Evolutionary conservation across 1,140 invertebrate genomes (phyloP).

Genomic region (Oppia nitens): DNA sequence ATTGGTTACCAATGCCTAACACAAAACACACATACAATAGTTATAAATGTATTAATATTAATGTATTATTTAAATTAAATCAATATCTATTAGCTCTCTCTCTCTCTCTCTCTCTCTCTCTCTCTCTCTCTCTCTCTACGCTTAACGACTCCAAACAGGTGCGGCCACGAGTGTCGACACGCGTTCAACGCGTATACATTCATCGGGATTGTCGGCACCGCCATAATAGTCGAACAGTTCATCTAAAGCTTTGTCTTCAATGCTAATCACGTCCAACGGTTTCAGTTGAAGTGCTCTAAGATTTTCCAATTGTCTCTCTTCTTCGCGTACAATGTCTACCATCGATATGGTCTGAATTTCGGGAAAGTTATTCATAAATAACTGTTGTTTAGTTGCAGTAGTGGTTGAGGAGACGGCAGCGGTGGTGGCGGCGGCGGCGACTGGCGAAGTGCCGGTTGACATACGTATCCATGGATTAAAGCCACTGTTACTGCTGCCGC

Average conservation of each 20-base stretch:
- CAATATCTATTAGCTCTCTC: no score
- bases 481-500: no score
- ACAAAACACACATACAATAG: no score
- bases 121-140: no score
- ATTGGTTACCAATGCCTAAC: no score
- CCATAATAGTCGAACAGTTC: conserved; percentile 46
- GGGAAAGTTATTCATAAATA: background rate
- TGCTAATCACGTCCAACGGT: background rate
- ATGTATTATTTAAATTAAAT: no score
- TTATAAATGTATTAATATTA: no score
- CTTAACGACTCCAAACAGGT: conserved; percentile 38
- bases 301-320: background rate
- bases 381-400: background rate
- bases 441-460: no score
- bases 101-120: no score
- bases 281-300: background rate
- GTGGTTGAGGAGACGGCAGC: background rate
- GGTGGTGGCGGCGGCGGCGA: no score
- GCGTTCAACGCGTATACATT: conserved; percentile 42
- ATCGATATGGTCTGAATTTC: background rate
- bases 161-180: conserved; percentile 31
- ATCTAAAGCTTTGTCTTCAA: conserved; percentile 54
- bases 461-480: background rate
- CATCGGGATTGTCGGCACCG: conserved; percentile 38
- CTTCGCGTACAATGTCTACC: background rate